Evolutionary conservation across 2,113 vertebrate species (phyloP).

Genomic region (Alouatta palliata): DNA sequence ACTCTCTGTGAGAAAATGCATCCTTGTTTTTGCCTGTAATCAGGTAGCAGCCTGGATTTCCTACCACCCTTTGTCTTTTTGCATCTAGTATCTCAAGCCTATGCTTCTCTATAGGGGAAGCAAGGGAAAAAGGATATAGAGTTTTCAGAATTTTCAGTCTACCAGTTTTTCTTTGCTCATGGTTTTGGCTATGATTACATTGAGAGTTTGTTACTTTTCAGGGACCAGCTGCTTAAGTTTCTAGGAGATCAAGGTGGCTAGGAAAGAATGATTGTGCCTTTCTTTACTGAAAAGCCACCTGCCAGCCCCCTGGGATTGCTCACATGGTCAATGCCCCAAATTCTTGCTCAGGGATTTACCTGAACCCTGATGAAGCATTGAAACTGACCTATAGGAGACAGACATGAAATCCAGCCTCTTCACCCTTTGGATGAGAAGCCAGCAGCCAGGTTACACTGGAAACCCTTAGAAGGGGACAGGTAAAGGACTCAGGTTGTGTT

Average conservation of each 20-base stretch:
- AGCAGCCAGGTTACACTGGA: neutral
- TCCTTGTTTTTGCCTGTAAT: neutral
- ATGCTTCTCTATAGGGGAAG: neutral
- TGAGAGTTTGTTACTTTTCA: neutral
- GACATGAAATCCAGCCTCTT: neutral
- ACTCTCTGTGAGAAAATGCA: neutral
- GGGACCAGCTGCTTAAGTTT: neutral
- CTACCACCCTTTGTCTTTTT: fast-evolving
- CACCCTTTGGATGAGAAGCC: neutral
- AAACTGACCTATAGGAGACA: neutral
- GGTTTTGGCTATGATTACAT: neutral
- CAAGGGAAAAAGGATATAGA: neutral
- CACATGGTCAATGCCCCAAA: neutral
- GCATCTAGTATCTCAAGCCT: neutral
- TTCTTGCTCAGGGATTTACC: neutral
- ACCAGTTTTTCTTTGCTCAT: neutral
- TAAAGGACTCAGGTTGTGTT: neutral
- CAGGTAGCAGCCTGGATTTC: neutral
- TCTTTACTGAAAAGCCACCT: neutral
- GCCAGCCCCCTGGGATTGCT: neutral
- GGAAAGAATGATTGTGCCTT: neutral
- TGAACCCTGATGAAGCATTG: neutral
- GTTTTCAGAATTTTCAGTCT: neutral
- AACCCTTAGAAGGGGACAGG: neutral
- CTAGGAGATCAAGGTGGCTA: neutral